Evolutionary conservation across 2,113 vertebrate genomes (phyloP).

Genomic region (Nothocercus julius): DNA sequence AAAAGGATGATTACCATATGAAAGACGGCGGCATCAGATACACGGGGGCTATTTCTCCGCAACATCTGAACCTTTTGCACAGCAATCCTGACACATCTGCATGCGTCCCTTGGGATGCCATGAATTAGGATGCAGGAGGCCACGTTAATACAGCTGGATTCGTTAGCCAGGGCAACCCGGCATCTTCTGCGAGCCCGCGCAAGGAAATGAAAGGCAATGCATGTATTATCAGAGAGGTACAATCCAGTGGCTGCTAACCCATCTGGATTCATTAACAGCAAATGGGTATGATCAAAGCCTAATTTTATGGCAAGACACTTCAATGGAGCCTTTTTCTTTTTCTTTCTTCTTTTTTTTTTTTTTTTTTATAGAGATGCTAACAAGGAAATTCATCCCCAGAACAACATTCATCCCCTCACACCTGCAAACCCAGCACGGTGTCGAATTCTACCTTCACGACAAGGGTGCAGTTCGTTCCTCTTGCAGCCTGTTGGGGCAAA

Average conservation of each 20-base stretch:
- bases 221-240: neutral
- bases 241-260: slow-evolving; percentile 20
- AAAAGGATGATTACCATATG: slow-evolving; percentile 35
- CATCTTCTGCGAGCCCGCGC: neutral
- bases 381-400: neutral
- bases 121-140: neutral
- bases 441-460: neutral
- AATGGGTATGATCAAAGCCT: slow-evolving; percentile 40
- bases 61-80: slow-evolving; percentile 17
- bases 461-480: neutral
- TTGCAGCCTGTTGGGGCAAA: neutral
- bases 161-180: neutral
- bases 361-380: neutral
- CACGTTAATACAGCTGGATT: neutral
- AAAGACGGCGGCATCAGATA: neutral
- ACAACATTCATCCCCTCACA: neutral
- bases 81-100: slow-evolving; percentile 35
- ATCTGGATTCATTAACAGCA: slow-evolving; percentile 32
- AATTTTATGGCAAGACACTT: slow-evolving; percentile 26
- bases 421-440: neutral
- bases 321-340: neutral
- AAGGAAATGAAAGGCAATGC: slow-evolving; percentile 34
- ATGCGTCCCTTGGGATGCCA: neutral
- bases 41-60: neutral
- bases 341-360: too few species aligned